Conservation (phyloP, 2,113 vertebrate species). For the Onychostruthus taczanowskii region DNA sequence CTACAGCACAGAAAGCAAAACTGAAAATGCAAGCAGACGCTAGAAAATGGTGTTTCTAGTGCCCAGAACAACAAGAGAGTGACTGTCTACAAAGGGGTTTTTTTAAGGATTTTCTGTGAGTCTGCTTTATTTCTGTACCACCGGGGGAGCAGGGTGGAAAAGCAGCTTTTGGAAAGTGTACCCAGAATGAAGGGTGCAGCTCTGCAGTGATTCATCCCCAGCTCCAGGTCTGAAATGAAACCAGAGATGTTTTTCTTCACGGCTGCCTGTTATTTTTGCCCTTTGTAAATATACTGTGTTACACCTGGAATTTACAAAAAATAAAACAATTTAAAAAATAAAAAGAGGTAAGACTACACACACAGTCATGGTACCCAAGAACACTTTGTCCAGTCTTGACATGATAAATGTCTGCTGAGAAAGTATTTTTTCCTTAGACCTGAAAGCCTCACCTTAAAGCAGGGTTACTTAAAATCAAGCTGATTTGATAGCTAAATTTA, state of each 20-base stretch:
- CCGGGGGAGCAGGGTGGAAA: conserved; percentile 41
- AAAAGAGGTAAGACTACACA: background rate
- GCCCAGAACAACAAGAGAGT: conserved; percentile 62
- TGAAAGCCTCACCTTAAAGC: background rate
- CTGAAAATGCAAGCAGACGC: background rate
- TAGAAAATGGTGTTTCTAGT: conserved; percentile 50
- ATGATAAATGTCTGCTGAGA: background rate
- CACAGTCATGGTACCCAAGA: background rate
- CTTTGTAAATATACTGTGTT: conserved; percentile 47
- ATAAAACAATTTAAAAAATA: background rate
- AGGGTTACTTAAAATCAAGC: background rate
- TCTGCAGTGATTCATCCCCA: conserved; percentile 57
- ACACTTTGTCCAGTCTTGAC: background rate
- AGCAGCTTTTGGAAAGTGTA: conserved; percentile 52
- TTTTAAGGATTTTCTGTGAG: conserved; percentile 55
- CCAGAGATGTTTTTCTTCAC: conserved; percentile 40
- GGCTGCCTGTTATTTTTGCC: conserved; percentile 58
- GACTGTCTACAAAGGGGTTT: conserved; percentile 30
- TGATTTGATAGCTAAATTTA: conserved; percentile 28
- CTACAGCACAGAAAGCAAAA: background rate
- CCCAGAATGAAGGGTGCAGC: conserved; percentile 11
- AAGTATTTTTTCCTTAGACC: background rate
- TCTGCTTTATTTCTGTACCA: conserved; percentile 72
- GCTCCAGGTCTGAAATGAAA: conserved; percentile 7
- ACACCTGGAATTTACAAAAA: conserved; percentile 49